Conservation (phyloP, 2,113 vertebrate species). For the Chloebia gouldiae region DNA sequence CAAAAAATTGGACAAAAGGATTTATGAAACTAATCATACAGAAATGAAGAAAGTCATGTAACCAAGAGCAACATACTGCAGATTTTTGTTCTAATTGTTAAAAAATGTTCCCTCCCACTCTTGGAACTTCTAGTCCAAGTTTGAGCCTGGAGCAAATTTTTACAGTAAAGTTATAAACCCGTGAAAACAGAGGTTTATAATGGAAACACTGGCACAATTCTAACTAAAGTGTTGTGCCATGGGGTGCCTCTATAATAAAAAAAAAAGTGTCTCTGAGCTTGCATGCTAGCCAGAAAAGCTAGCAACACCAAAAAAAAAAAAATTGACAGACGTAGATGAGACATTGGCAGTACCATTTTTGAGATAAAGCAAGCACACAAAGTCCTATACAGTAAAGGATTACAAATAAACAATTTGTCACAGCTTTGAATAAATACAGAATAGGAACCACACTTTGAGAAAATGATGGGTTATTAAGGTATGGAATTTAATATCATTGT, state of each 20-base stretch:
- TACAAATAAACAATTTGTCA: constrained; percentile 20
- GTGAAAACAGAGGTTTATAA: constrained; percentile 67
- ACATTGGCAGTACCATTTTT: neutral
- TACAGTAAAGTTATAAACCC: constrained; percentile 69
- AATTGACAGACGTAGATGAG: neutral
- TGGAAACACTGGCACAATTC: constrained; percentile 64
- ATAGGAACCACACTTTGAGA: constrained; percentile 81
- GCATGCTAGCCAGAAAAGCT: constrained; percentile 14
- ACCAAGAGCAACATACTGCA: constrained; percentile 23
- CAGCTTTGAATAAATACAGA: constrained; percentile 59
- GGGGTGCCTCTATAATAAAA: constrained; percentile 28
- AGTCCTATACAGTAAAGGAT: neutral
- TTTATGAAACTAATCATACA: constrained; percentile 10
- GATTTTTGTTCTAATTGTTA: constrained; percentile 54
- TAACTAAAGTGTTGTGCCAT: constrained; percentile 43
- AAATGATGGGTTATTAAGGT: constrained; percentile 92
- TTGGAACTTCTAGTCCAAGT: constrained; percentile 53
- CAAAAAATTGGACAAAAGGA: neutral
- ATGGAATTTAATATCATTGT: constrained; percentile 89
- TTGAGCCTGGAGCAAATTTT: constrained; percentile 65
- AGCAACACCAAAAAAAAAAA: neutral
- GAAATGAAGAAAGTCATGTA: neutral
- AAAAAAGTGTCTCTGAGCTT: neutral
- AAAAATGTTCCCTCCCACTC: constrained; percentile 51
- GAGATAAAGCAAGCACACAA: neutral